phyloP scores from a whole-genome alignment of 2,113 vertebrate genomes.

The Upupa epops region DNA sequence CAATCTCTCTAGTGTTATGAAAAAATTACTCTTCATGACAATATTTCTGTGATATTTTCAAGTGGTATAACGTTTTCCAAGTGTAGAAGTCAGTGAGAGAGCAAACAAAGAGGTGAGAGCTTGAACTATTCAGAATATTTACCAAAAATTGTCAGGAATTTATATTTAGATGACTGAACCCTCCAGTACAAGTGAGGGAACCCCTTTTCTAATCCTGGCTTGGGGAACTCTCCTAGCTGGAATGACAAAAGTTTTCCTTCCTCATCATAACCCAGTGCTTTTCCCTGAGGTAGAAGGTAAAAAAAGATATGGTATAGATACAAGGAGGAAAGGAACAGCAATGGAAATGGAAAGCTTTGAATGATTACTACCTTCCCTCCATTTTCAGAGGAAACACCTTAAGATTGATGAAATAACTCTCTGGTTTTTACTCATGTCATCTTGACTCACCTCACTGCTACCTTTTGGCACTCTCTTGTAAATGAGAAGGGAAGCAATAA shows the following conservation, averaged over 20 bases:
- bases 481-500: background rate
- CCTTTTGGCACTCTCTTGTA: background rate
- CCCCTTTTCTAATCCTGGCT: background rate
- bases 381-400: background rate
- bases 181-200: background rate
- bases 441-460: too few species aligned
- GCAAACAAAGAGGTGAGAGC: background rate
- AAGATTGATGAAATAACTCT: background rate
- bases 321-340: background rate
- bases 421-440: background rate
- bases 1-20: background rate
- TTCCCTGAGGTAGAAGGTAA: background rate
- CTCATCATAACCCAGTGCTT: background rate
- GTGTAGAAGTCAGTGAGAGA: slow-evolving; percentile 18
- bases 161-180: background rate
- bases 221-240: background rate
- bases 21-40: background rate
- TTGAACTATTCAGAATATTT: background rate
- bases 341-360: background rate
- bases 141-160: background rate
- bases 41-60: background rate
- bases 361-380: background rate
- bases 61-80: background rate
- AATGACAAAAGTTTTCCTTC: background rate
- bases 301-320: background rate